phyloP scores from a whole-genome alignment of 2,888 invertebrate genomes.

The Ypsolopha sequella region DNA sequence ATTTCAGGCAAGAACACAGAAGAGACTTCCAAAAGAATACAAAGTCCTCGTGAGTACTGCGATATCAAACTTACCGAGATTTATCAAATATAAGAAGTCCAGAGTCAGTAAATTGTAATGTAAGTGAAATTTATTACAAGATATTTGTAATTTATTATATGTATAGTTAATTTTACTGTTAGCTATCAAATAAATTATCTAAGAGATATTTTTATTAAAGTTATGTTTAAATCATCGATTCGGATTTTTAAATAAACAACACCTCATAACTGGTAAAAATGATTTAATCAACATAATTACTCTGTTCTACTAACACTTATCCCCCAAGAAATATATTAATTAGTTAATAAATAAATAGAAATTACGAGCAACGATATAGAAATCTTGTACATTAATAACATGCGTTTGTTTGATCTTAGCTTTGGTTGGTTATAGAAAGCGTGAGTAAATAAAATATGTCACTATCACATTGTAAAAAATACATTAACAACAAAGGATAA shows the following conservation, averaged over 20 bases:
- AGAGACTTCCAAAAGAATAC: conserved; percentile 75
- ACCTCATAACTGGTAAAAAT: no score
- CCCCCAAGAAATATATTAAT: conserved; percentile 12
- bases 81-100: conserved; percentile 76
- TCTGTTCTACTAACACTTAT: conserved; percentile 8
- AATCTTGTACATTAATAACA: not conserved
- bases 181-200: no score
- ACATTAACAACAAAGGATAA: not conserved
- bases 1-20: conserved; percentile 74
- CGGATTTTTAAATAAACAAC: no score
- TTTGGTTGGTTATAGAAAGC: not conserved
- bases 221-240: no score
- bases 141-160: no score
- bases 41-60: conserved; percentile 79
- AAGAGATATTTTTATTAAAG: no score
- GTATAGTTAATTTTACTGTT: no score
- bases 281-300: not conserved
- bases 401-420: not conserved
- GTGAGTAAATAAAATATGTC: not conserved
- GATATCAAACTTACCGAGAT: conserved; percentile 76
- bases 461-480: not conserved
- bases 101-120: conserved; percentile 35
- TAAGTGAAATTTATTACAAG: conserved; percentile 14
- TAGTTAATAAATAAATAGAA: conserved; percentile 2
- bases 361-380: not conserved